Evolutionary conservation across 2,797 vertebrate species (phyloP), one percentile per base, ranked within the genome.

Genomic region (Chelmon rostratus): DNA sequence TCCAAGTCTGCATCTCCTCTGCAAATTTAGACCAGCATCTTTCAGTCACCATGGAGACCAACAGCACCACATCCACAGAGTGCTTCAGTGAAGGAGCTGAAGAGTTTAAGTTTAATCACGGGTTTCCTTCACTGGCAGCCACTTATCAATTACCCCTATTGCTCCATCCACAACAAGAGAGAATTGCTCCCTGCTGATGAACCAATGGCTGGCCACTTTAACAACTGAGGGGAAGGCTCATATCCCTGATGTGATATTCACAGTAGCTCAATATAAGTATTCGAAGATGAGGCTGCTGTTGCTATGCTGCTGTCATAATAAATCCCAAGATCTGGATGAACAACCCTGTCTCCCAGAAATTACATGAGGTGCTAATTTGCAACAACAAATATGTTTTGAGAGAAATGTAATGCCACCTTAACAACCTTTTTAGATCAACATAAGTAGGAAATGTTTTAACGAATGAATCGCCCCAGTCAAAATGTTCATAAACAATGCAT

Each of bases 21-120:
- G 46, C 33, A 88, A 70, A 87, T 73, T 75, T 40, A 61, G n/a
- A 76, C 58, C 33, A 40, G 62, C 77, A 79, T 82, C 73, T 35
- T 49, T 15, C 64, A 13, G 81, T 93, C 52, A 1, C 88, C 83
- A 90, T 91, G 89, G 91, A 86, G 78, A 93, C 89, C 16, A 3
- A 44, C 64, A 59, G 71, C 66, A 73, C 42, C 67, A 44, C 21
- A 46, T 63, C 57, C 49, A 40, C 50, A 4, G 47, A 61, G 31
- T 6, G 37, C 69, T 84, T 40, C 53, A 44, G 42, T 21, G 61
- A 74, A 84, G 49, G 21, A 71, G 56, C 33, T 76, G 67, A 81
- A 78, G 61, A 79, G 76, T 84, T 78, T 88, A 53, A 47, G 68
- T 91, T 86, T 83, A 88, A 90, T 92, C 82, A 86, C 5, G 56